phyloP scores from a whole-genome alignment of 2,797 vertebrate genomes.

The Neostethus bicornis region DNA sequence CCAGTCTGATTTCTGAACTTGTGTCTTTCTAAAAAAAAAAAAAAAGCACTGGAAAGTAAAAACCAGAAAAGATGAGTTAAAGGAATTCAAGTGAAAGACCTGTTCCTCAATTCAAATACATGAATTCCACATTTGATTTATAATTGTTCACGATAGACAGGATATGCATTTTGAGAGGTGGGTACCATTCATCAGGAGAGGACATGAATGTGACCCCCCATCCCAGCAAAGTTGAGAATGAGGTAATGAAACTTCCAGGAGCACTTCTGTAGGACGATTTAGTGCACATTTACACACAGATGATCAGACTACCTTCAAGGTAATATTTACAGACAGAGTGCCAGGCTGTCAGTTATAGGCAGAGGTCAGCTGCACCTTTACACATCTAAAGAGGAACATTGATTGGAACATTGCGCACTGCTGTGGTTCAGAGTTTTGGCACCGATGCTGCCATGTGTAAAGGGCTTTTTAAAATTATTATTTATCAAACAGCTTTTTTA shows the following conservation, averaged over 20 bases:
- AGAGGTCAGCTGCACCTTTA: constrained; percentile 68
- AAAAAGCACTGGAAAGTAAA: constrained; percentile 35
- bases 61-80: constrained; percentile 15
- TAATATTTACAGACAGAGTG: constrained; percentile 69
- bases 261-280: constrained; percentile 43
- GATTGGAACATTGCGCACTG: constrained; percentile 60
- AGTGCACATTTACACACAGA: constrained; percentile 64
- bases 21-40: constrained; percentile 34
- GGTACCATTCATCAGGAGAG: constrained; percentile 19
- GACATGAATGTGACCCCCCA: constrained; percentile 27
- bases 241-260: constrained; percentile 56
- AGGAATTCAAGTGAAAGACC: constrained; percentile 12
- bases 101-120: constrained; percentile 17
- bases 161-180: constrained; percentile 6
- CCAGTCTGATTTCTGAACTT: constrained; percentile 11
- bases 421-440: constrained; percentile 67
- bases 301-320: constrained; percentile 57
- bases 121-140: constrained; percentile 3
- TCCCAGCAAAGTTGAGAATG: constrained; percentile 39
- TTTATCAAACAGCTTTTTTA: constrained; percentile 74
- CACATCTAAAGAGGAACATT: constrained; percentile 61
- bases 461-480: no score
- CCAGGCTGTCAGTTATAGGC: constrained; percentile 52
- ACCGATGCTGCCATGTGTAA: constrained; percentile 70
- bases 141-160: constrained; percentile 10